Base-by-base conservation (phyloP, 2,797 vertebrate species). In the Philypnodon macrostomus region DNA sequence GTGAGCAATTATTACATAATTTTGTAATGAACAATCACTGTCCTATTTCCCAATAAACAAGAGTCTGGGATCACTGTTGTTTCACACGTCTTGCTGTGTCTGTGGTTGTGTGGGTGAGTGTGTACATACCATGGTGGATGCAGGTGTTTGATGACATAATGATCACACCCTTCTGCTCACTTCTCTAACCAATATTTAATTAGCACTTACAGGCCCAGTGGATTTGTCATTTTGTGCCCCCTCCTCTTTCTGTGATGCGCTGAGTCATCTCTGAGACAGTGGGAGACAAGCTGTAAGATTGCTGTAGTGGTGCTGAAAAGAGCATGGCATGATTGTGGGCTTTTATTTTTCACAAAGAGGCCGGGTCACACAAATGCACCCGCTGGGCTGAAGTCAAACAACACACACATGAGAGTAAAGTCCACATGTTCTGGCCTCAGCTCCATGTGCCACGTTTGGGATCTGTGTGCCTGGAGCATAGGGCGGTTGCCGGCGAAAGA, bases 211-310 rank as follows among this genome's bases (percentile, higher is more conserved):
- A 8, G 37, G 36, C 36, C 29, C 15, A n/a, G 34, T 36, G 29
- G 11, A 3, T 48, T 19, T 21, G 17, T 34, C 42, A 21, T 27
- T 41, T 30, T n/a, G 13, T 34, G 39, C 39, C 26, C 14, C 17
- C 6, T 23, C 29, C 26, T 11, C 9, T 35, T 13, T 13, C 8
- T 11, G 16, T 1, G 6, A 35, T 16, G 63, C 48, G 63, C 56
- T 86, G 80, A 86, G 35, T 85, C 84, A 86, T 77, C 53, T 51
- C 55, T 49, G 23, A 47, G 47, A 60, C 72, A 54, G 70, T 58
- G 38, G 78, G 69, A 70, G 59, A 67, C 26, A 0, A 40, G 42
- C 27, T 1, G 2, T 32, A 47, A n/a, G 59, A 72, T 71, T 78
- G 61, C n/a, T n/a, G n/a, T n/a, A n/a, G n/a, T n/a, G n/a, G n/a